These are phyloP conservation scores for Nysson spinosus DNA, from an alignment of 2,888 invertebrate genomes.

Conservation along the genomic window DNA sequence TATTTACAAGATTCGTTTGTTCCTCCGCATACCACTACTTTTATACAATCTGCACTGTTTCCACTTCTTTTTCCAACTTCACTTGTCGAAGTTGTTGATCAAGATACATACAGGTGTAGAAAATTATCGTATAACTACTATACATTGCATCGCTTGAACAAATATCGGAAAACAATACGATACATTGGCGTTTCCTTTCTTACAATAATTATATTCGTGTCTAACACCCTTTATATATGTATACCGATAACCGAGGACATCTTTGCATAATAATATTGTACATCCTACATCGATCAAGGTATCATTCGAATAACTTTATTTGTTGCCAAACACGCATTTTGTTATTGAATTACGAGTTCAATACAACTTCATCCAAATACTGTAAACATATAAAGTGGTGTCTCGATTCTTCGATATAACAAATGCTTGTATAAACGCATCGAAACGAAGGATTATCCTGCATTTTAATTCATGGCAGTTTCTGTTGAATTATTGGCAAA, in stretches of 20 bases:
- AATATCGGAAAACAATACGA: slow-evolving; percentile 23
- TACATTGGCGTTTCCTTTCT: slow-evolving; percentile 20
- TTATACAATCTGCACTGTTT: slow-evolving; percentile 38
- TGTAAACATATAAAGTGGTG: too few relatives aligned
- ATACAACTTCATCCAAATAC: too few relatives aligned
- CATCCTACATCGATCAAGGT: too few relatives aligned
- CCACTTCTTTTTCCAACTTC: slow-evolving; percentile 11
- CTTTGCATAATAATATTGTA: too few relatives aligned
- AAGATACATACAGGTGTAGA: slow-evolving; percentile 28
- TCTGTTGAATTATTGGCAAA: too few relatives aligned
- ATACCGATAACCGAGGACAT: not conserved
- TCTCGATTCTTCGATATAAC: too few relatives aligned
- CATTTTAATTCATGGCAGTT: too few relatives aligned
- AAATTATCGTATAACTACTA: slow-evolving; percentile 45
- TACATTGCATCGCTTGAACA: slow-evolving; percentile 27
- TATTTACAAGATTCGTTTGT: slow-evolving; percentile 54
- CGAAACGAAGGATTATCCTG: too few relatives aligned
- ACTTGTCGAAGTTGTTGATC: slow-evolving; percentile 5
- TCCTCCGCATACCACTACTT: slow-evolving; percentile 25
- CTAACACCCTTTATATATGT: not conserved
- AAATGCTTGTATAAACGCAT: too few relatives aligned
- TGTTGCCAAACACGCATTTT: too few relatives aligned
- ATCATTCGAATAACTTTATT: too few relatives aligned
- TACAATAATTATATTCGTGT: slow-evolving; percentile 18
- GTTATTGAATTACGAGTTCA: too few relatives aligned